Conservation (phyloP, 2,888 invertebrate genomes). For the Baccha elongata region DNA sequence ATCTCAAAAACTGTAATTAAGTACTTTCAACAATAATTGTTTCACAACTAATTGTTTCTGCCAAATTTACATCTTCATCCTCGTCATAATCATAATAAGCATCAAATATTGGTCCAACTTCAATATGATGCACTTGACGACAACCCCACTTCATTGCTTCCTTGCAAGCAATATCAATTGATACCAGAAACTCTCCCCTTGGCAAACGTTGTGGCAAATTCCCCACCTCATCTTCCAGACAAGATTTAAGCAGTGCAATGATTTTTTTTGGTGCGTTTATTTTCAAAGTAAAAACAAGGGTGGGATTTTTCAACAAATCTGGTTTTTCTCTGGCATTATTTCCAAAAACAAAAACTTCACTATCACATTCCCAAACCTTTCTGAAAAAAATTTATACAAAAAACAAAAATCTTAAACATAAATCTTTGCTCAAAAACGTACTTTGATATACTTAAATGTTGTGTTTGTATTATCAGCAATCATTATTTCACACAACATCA, state of each 20-base stretch:
- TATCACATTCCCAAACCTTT: conserved; percentile 75
- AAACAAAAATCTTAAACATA: not conserved
- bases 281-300: conserved; percentile 75
- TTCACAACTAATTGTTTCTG: not conserved
- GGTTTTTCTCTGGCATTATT: conserved; percentile 69
- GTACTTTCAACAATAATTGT: too few relatives aligned
- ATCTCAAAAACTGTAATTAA: not conserved
- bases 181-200: conserved; percentile 75
- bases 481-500: conserved; percentile 76
- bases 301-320: conserved; percentile 72
- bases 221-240: conserved; percentile 71
- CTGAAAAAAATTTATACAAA: conserved; percentile 55
- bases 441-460: conserved; percentile 75
- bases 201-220: conserved; percentile 74
- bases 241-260: conserved; percentile 74
- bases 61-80: not conserved
- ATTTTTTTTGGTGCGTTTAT: conserved; percentile 75
- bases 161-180: conserved; percentile 75
- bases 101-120: conserved; percentile 74
- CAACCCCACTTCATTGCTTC: conserved; percentile 78
- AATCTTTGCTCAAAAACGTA: not conserved
- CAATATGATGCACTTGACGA: conserved; percentile 76
- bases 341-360: conserved; percentile 77
- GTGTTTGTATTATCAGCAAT: conserved; percentile 74
- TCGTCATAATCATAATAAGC: not conserved